Conservation (phyloP, 2,113 vertebrate genomes). For the Melanostigma gelatinosum region DNA sequence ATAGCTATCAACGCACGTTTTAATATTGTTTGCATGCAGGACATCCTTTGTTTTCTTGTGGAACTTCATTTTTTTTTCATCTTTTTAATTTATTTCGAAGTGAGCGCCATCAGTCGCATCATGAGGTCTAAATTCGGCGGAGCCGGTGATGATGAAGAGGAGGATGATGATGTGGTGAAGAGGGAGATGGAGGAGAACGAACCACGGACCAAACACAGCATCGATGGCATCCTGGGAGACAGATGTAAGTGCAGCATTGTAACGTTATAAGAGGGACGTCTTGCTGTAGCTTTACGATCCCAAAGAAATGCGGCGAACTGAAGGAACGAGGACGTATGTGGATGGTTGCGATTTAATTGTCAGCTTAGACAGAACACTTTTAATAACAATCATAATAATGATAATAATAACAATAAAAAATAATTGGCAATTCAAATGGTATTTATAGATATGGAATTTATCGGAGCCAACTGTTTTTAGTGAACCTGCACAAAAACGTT, state of each 20-base stretch:
- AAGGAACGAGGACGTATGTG: neutral
- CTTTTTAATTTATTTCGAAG: slow-evolving; percentile 62
- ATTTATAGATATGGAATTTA: neutral
- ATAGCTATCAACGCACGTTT: neutral
- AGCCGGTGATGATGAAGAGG: slow-evolving; percentile 92
- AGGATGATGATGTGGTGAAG: slow-evolving; percentile 94
- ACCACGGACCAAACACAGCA: slow-evolving; percentile 96
- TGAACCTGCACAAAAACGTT: neutral
- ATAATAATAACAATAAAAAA: neutral
- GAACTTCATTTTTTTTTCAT: neutral
- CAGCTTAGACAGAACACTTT: neutral
- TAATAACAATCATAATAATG: neutral
- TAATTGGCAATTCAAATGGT: neutral
- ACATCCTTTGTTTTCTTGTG: neutral
- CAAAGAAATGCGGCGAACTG: neutral
- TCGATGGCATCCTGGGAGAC: slow-evolving; percentile 97
- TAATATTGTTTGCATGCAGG: neutral
- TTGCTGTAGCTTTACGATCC: neutral
- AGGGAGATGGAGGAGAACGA: slow-evolving; percentile 94
- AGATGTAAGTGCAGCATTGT: slow-evolving; percentile 87
- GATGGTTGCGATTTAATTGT: neutral
- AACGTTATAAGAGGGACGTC: neutral
- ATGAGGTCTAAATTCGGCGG: slow-evolving; percentile 96
- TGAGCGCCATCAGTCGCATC: slow-evolving; percentile 98
- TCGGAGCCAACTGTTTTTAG: neutral